Conservation (phyloP, 2,113 vertebrate genomes). For the Gallinago jamesoni region DNA sequence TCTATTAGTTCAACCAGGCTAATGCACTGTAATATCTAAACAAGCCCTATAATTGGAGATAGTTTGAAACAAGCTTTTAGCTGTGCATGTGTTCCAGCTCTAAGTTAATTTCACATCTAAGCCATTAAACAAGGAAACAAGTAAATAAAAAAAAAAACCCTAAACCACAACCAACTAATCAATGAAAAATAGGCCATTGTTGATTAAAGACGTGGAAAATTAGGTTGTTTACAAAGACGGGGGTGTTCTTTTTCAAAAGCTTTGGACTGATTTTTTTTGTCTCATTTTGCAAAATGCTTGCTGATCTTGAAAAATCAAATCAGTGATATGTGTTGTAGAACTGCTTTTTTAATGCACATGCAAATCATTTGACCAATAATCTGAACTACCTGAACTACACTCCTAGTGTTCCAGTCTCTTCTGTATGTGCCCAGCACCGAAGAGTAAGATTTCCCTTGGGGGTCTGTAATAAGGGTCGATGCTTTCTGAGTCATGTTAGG, state of each 20-base stretch:
- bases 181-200: background rate
- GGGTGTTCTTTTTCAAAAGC: background rate
- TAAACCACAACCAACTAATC: background rate
- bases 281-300: background rate
- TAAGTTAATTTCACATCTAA: constrained; percentile 37
- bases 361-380: background rate
- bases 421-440: background rate
- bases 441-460: background rate
- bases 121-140: background rate
- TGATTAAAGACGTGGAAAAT: background rate
- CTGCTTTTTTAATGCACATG: background rate
- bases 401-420: background rate
- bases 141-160: background rate
- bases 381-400: background rate
- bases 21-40: constrained; percentile 27
- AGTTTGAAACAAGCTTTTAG: constrained; percentile 30
- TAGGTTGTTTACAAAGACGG: background rate
- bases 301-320: background rate
- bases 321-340: background rate
- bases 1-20: background rate
- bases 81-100: background rate
- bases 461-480: background rate
- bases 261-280: background rate
- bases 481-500: background rate
- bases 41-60: background rate